These are phyloP conservation scores for Drosophila sp. DNA, from an alignment of 1,140 invertebrate species.

Conservation along the genomic window DNA sequence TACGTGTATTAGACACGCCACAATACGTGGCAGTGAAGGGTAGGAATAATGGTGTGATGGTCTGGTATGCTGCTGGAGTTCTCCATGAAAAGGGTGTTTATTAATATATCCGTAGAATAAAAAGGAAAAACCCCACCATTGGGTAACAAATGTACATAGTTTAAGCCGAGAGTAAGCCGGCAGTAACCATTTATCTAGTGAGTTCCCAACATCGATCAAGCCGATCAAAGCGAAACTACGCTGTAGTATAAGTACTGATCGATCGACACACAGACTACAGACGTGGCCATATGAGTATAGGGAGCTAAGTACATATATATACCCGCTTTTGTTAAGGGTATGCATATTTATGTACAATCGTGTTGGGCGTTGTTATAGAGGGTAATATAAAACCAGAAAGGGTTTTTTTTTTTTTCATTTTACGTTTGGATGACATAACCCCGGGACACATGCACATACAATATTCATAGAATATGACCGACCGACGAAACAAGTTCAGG, in stretches of 20 bases:
- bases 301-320: too few relatives aligned
- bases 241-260: too few relatives aligned
- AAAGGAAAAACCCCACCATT: neutral
- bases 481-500: constrained; percentile 1
- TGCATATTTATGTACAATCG: too few relatives aligned
- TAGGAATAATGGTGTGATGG: neutral
- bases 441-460: neutral
- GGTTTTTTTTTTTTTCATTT: neutral
- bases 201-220: too few relatives aligned
- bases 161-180: too few relatives aligned
- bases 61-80: neutral
- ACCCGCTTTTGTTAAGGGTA: too few relatives aligned
- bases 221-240: too few relatives aligned
- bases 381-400: constrained; percentile 8
- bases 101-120: neutral
- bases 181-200: neutral
- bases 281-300: too few relatives aligned
- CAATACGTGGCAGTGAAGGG: neutral
- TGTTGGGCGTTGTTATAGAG: too few relatives aligned
- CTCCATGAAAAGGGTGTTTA: neutral
- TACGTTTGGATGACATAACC: constrained; percentile 1
- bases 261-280: too few relatives aligned
- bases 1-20: constrained; percentile 18
- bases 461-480: constrained; percentile 1
- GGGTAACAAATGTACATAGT: too few relatives aligned